These are phyloP conservation scores for Kradibia gibbosae DNA, from an alignment of 1,140 invertebrate species.

Conservation along the genomic window DNA sequence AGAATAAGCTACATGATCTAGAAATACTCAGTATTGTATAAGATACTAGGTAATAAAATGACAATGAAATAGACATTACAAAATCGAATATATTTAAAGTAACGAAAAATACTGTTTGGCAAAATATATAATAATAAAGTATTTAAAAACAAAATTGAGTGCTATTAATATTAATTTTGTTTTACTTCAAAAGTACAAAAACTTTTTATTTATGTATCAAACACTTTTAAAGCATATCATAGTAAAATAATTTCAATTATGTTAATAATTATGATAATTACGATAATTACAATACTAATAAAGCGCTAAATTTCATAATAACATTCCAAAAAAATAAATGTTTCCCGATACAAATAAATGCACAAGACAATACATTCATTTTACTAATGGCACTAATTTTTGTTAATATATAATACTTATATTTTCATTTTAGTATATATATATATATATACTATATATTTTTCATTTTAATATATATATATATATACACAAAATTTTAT, in stretches of 20 bases:
- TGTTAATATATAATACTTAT: not conserved
- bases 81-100: slow-evolving; percentile 9
- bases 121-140: not conserved
- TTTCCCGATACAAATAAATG: slow-evolving; percentile 9
- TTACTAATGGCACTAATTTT: not conserved
- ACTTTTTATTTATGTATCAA: not conserved
- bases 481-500: too few species aligned
- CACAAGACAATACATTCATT: not conserved
- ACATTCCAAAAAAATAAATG: not conserved
- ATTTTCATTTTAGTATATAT: slow-evolving; percentile 19
- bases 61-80: slow-evolving; percentile 11
- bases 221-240: not conserved
- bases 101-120: not conserved
- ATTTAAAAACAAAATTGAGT: not conserved
- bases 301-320: not conserved
- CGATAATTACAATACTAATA: not conserved
- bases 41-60: slow-evolving; percentile 26
- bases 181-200: not conserved
- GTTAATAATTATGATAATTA: not conserved
- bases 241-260: not conserved
- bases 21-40: not conserved
- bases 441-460: too few species aligned
- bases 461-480: slow-evolving; percentile 20
- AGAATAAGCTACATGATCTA: slow-evolving; percentile 44
- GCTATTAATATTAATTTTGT: not conserved